These are phyloP conservation scores for Ameiurus melas DNA, from an alignment of 2,113 vertebrate genomes.

Conservation along the genomic window DNA sequence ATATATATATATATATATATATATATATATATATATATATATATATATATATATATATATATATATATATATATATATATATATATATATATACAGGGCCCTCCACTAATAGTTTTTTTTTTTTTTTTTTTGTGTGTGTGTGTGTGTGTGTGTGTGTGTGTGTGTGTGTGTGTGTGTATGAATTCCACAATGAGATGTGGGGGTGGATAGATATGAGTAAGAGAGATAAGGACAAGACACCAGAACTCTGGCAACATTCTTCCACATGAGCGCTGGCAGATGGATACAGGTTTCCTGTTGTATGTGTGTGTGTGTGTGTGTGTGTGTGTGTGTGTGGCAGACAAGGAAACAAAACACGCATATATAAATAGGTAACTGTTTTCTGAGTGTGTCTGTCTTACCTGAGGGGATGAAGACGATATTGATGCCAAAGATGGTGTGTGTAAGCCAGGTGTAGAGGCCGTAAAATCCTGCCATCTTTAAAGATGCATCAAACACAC, in stretches of 20 bases:
- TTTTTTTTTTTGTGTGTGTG: no score
- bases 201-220: background rate
- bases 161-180: background rate
- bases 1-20: background rate
- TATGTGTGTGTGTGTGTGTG: constrained; percentile 19
- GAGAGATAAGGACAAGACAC: background rate
- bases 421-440: constrained; percentile 98
- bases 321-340: background rate
- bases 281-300: background rate
- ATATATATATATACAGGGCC: no score
- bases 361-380: constrained; percentile 1
- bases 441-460: constrained; percentile 98
- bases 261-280: background rate
- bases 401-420: constrained; percentile 98
- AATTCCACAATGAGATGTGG: background rate
- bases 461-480: constrained; percentile 99
- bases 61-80: background rate
- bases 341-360: background rate
- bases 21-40: background rate
- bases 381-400: constrained; percentile 66
- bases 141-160: no score
- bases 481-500: constrained; percentile 97
- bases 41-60: background rate
- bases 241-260: background rate
- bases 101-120: no score